Conservation (phyloP, 2,113 vertebrate genomes). For the Phylloscopus whistleri region DNA sequence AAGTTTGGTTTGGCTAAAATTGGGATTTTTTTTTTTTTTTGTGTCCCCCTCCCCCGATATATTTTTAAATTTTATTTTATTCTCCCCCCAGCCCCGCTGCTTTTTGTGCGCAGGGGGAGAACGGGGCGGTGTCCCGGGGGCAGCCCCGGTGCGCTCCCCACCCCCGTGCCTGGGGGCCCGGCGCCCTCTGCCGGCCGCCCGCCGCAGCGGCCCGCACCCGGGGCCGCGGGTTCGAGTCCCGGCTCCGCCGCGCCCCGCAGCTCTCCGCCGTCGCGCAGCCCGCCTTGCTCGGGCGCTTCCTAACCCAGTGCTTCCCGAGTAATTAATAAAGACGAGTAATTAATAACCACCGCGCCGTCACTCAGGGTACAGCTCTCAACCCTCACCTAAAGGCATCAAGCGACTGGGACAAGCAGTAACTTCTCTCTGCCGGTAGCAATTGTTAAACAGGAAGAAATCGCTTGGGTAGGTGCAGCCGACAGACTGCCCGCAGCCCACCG, state of each 20-base stretch:
- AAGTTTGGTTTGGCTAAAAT: rapidly evolving
- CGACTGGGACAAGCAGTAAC: rapidly evolving
- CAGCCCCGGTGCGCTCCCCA: background rate
- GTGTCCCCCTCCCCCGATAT: rapidly evolving
- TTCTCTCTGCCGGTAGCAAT: rapidly evolving
- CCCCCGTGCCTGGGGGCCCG: background rate
- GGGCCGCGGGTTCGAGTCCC: no score
- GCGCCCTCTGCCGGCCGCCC: slow-evolving; percentile 28
- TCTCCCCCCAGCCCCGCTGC: background rate
- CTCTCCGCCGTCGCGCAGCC: rapidly evolving
- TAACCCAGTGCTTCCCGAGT: background rate
- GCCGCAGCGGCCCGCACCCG: rapidly evolving
- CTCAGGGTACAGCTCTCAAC: background rate
- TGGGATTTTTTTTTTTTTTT: no score
- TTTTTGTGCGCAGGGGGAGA: background rate
- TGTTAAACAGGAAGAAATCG: background rate
- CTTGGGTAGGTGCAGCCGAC: rapidly evolving
- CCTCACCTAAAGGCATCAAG: background rate
- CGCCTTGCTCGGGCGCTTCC: no score
- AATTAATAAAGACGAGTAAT: background rate
- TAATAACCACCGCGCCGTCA: background rate
- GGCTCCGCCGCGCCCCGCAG: background rate
- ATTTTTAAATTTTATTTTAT: background rate
- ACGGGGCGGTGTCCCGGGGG: background rate
- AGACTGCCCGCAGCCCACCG: background rate